Evolutionary conservation across 2,797 vertebrate species (phyloP).

Genomic region (Eremophila alpestris): DNA sequence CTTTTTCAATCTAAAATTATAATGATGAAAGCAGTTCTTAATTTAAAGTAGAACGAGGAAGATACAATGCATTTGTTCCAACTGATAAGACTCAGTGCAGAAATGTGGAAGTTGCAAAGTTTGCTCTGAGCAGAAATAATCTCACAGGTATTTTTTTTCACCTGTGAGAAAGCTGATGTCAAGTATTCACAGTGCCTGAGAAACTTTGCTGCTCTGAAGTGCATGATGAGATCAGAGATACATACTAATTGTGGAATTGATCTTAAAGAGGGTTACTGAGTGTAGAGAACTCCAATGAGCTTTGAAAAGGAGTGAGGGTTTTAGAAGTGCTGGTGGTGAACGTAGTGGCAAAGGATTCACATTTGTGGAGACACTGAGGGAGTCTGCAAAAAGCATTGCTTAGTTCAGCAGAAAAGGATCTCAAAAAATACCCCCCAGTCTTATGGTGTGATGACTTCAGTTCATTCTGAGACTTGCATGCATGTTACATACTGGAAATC

Average conservation of each 20-base stretch:
- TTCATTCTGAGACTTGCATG: not conserved
- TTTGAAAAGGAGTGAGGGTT: not conserved
- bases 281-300: not conserved
- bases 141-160: not conserved
- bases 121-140: constrained; percentile 1
- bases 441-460: not conserved
- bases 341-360: not conserved
- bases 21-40: not conserved
- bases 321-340: not conserved
- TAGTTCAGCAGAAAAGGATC: not conserved
- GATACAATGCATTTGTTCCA: not conserved
- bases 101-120: not conserved
- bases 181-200: not conserved
- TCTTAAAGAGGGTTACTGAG: not conserved
- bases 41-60: not conserved
- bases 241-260: constrained; percentile 8
- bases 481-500: not conserved
- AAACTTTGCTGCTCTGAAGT: not conserved
- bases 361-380: not conserved
- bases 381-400: not conserved
- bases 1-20: not conserved
- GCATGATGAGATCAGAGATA: not conserved
- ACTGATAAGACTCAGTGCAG: not conserved
- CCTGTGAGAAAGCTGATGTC: not conserved
- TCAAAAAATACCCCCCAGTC: not conserved